Evolutionary conservation across 2,113 vertebrate genomes (phyloP), one percentile per base, ranked within the genome.

Genomic region (Zosterops japonicus): DNA sequence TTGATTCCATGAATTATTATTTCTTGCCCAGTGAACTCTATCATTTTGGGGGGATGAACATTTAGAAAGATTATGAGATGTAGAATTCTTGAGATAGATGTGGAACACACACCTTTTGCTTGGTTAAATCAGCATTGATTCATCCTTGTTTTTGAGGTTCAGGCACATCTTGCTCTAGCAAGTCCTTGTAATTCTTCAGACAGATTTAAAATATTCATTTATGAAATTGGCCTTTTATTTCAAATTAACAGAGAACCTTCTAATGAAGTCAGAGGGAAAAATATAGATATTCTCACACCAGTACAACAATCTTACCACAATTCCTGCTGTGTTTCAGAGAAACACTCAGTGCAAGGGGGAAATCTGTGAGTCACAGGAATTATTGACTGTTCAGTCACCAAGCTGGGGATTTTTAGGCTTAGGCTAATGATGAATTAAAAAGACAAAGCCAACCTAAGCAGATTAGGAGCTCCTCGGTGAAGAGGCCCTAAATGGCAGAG

Each of bases 271-370:
- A 74, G 15, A 88, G 53, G 35, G 76, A 18, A 79, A 41, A 42
- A 7, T 1, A 29, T 0, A 46, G 6, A 57, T 8, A 9, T 14
- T 35, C 15, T 25, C 12, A 17, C 33, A 28, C 7, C 14, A 31
- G 19, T 33, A n/a, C 22, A 46, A 19, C 39, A 22, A 3, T 20
- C 20, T 69, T 57, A 19, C 5, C 47, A 42, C 47, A 68, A 3
- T 69, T 79, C 18, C 41, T 82, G 52, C 53, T 65, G 5, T n/a
- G n/a, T 64, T 71, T 65, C 52, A 64, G 27, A 53, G 74, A 23
- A 94, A 24, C 56, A 9, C 44, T 59, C 71, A 60, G 47, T 82
- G 41, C 47, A 53, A 76, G 39, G 19, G 55, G 23, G 17, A 82
- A 57, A 29, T 35, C 11, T 17, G 36, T 33, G 75, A 65, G 35